Evolutionary conservation across 2,113 vertebrate species (phyloP).

Genomic region (Dendropsophus ebraccatus): DNA sequence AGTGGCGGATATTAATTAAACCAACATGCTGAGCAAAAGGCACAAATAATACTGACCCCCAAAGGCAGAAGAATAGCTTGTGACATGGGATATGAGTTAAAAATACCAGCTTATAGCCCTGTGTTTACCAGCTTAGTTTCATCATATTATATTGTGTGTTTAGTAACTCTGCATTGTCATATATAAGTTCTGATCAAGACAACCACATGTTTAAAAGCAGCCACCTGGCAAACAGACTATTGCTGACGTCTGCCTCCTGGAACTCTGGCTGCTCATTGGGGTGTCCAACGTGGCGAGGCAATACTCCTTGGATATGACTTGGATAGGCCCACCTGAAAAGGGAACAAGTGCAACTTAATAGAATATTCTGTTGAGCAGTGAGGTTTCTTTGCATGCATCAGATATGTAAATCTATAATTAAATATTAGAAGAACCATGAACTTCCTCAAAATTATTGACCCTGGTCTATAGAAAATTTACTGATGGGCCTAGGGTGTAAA

Average conservation of each 20-base stretch:
- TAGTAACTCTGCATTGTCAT: not conserved
- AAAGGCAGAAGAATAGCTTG: constrained; percentile 22
- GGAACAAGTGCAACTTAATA: no score
- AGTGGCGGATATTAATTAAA: constrained; percentile 45
- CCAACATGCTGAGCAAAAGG: constrained; percentile 27
- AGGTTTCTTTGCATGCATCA: no score
- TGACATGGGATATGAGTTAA: not conserved
- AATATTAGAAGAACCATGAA: no score
- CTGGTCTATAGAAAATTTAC: no score
- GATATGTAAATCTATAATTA: no score
- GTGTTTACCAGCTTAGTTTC: not conserved
- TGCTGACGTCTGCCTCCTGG: not conserved
- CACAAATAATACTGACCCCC: constrained; percentile 29
- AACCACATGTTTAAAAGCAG: not conserved
- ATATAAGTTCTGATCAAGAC: no score
- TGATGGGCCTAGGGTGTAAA: no score
- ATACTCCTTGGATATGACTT: not conserved
- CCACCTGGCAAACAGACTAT: no score
- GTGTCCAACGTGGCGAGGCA: not conserved
- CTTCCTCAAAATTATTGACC: no score
- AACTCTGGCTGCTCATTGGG: not conserved
- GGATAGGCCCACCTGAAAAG: no score
- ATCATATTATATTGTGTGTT: not conserved
- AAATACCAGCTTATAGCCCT: not conserved
- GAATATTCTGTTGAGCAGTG: no score